Percentiles rank a stretch among this genome's conserved stretches.
Evolutionary conservation across 2,113 vertebrate genomes (phyloP).

Genomic region (Gadus chalcogrammus): DNA sequence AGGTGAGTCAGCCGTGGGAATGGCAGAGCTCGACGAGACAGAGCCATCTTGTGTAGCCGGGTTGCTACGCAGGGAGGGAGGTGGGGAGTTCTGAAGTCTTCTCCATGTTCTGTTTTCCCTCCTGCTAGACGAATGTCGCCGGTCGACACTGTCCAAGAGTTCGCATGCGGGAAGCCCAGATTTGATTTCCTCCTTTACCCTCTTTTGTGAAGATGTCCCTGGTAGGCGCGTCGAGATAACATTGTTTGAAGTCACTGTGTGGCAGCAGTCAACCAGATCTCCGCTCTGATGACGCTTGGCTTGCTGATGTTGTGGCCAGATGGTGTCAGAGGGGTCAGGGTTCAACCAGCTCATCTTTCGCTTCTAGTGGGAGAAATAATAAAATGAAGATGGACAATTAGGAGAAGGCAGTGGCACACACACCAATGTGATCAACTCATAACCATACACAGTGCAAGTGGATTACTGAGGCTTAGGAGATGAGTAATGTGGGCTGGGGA

Average conservation of each 20-base stretch:
- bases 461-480: not conserved
- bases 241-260: slow-evolving; percentile 13
- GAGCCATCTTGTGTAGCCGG: slow-evolving; percentile 60
- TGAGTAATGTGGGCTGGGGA: not conserved
- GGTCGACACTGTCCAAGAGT: slow-evolving; percentile 34
- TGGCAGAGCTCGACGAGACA: slow-evolving; percentile 60
- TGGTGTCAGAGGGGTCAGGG: slow-evolving; percentile 15
- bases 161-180: slow-evolving; percentile 2
- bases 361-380: slow-evolving; percentile 55
- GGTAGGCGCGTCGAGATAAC: slow-evolving; percentile 15
- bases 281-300: slow-evolving; percentile 23
- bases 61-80: slow-evolving; percentile 32
- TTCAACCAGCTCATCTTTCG: slow-evolving; percentile 66
- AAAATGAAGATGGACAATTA: not conserved
- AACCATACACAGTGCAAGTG: not conserved
- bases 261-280: slow-evolving; percentile 12
- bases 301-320: slow-evolving; percentile 19
- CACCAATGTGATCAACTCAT: not conserved
- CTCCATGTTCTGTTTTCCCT: slow-evolving; percentile 15
- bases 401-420: not conserved
- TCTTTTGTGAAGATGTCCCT: slow-evolving; percentile 16
- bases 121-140: slow-evolving; percentile 14
- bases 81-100: slow-evolving; percentile 21
- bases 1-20: slow-evolving; percentile 35
- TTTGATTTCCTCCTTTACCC: not conserved